Base-by-base conservation (phyloP, 2,113 vertebrate genomes). In the Pelecanoides urinatrix region DNA sequence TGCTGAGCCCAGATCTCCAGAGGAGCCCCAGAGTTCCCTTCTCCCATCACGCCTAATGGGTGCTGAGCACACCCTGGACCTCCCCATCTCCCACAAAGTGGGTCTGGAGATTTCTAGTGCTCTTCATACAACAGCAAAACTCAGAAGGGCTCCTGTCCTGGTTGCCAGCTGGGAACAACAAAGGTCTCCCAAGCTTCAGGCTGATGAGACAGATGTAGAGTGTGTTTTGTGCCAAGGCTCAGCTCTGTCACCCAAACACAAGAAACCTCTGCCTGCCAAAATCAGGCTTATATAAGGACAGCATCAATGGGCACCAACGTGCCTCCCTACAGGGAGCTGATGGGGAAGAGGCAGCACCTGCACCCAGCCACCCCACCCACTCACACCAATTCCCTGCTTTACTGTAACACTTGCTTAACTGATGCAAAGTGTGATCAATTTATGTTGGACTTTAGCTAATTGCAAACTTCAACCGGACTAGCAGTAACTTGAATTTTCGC, bases 181-280 rank as follows among this genome's bases (percentile, higher is more conserved):
- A 44, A 83, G 5, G 2, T 49, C 52, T 68, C 32, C 47, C 34
- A 63, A 0, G 16, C 58, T 44, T 61, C n/a, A 53, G 23, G 23
- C 10, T 42, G 16, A 36, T 4, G 3, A 40, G 18, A 22, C 7
- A 20, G 49, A 44, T 2, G 2, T 4, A 29, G 12, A 36, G 16
- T 3, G 2, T 4, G 8, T 3, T 13, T 16, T 0, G 0, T 15
- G 1, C 19, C 2, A 74, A 32, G 5, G 5, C 29, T n/a, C 62
- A 78, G 11, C 30, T 65, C 25, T 78, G 2, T 6, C 23, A 47
- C 70, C 53, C 47, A 75, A 67, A 62, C 11, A 21, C 10, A 40
- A 52, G 27, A 62, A 81, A 38, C 0, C 4, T 2, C 0, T 0
- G 0, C 0, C 2, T 29, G 3, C 17, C 19, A 45, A 53, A 73